A percentile compares a stretch with the other conserved stretches of the same genome.
phyloP scores from a whole-genome alignment of 2,888 invertebrate species.

The Eugnorisma glareosa region DNA sequence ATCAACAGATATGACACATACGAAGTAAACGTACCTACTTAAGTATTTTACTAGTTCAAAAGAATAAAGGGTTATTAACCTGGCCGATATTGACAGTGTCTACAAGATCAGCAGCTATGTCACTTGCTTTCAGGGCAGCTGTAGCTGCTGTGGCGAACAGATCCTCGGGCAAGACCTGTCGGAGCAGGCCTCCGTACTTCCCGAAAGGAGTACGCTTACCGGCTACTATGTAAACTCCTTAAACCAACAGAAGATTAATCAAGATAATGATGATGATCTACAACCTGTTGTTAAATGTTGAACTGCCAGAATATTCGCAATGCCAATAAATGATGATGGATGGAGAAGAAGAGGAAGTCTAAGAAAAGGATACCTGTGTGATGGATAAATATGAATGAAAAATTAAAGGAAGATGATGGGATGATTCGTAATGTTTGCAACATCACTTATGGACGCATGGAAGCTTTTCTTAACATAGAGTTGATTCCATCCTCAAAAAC shows the following conservation, averaged over 20 bases:
- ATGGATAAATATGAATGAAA: not conserved
- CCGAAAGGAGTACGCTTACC: conserved; percentile 59
- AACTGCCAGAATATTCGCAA: not conserved
- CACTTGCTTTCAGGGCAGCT: conserved; percentile 38
- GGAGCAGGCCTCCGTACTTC: conserved; percentile 47
- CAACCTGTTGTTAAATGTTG: not conserved
- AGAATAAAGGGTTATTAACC: not conserved
- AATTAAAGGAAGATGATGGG: not conserved
- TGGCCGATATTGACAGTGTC: conserved; percentile 57
- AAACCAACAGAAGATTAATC: not conserved
- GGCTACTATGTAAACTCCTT: conserved; percentile 56
- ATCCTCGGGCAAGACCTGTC: conserved; percentile 44
- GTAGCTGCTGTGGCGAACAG: conserved; percentile 50
- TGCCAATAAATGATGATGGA: not conserved
- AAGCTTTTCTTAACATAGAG: not conserved
- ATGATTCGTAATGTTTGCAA: not conserved
- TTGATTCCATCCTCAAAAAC: not conserved
- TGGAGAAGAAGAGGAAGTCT: not conserved
- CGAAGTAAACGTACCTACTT: not conserved
- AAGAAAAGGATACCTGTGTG: not conserved
- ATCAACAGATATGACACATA: not conserved
- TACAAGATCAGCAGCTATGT: conserved; percentile 28
- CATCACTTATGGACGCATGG: no score
- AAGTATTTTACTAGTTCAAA: not conserved
- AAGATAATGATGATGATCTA: not conserved